Percentiles rank a stretch among this genome's conserved stretches.
Evolutionary conservation across 53 echinoderm and acorn worm genomes (phyloP).

Genomic region (Luidia sarsii): DNA sequence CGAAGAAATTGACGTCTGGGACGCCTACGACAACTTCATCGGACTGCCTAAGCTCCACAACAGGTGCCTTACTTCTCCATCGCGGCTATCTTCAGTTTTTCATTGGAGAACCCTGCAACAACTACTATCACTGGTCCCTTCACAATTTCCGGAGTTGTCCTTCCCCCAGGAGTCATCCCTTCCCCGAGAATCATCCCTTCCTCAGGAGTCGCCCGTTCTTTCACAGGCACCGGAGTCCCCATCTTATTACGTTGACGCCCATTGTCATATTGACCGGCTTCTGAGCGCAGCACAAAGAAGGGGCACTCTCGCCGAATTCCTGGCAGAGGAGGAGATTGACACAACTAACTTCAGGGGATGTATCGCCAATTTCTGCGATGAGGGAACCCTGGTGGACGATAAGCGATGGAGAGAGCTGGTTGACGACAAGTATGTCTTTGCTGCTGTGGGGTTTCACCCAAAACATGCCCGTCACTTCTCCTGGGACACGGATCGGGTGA

Average conservation of each 20-base stretch:
- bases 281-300: neutral
- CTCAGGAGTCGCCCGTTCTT: no score
- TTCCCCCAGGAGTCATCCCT: no score
- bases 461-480: neutral
- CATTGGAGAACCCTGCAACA: slow-evolving; percentile 23
- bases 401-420: neutral
- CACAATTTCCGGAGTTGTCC: no score
- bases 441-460: slow-evolving; percentile 8
- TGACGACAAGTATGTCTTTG: neutral
- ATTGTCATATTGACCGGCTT: slow-evolving; percentile 12
- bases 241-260: neutral
- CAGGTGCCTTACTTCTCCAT: neutral
- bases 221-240: neutral
- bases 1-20: neutral
- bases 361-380: slow-evolving; percentile 11
- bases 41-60: neutral
- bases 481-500: neutral
- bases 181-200: no score
- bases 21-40: neutral
- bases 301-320: neutral
- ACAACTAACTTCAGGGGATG: neutral
- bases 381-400: neutral
- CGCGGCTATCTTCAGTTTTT: neutral
- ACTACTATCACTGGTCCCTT: neutral
- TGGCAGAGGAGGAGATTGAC: neutral